phyloP scores from a whole-genome alignment of 1,140 invertebrate genomes.

The Tetragnatha versicolor region DNA sequence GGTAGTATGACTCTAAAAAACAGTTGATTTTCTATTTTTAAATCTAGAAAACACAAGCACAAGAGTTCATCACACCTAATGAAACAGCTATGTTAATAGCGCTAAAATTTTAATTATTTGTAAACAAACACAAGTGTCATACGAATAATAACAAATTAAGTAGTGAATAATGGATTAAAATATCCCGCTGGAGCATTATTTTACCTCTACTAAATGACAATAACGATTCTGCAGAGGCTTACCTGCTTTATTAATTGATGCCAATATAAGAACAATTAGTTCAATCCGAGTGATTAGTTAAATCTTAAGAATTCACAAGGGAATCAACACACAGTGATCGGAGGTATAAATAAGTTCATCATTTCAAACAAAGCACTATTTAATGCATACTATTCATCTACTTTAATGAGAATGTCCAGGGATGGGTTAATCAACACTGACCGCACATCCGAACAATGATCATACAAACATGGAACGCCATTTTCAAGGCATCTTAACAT shows the following conservation, averaged over 20 bases:
- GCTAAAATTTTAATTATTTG: conserved; percentile 40
- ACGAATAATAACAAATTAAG: not conserved
- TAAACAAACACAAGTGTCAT: conserved; percentile 46
- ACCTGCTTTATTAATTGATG: conserved; percentile 50
- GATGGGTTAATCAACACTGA: conserved; percentile 27
- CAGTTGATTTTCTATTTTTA: no score
- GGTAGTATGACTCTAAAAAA: no score
- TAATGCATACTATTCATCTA: no score
- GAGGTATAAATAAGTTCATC: no score
- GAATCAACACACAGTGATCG: not conserved
- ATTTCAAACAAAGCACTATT: no score
- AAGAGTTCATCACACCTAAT: no score
- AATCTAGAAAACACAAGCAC: no score
- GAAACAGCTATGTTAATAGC: no score
- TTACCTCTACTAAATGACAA: not conserved
- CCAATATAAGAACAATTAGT: conserved; percentile 53
- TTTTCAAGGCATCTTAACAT: conserved; percentile 54
- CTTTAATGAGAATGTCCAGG: conserved; percentile 7
- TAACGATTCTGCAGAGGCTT: conserved; percentile 1
- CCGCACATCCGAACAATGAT: conserved; percentile 50
- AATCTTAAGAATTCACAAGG: conserved; percentile 6
- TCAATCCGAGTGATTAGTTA: conserved; percentile 47
- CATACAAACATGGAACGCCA: conserved; percentile 51
- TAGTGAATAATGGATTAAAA: not conserved
- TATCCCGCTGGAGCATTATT: not conserved